These are phyloP conservation scores for Apeltes quadracus DNA, from an alignment of 2,113 vertebrate species.

Conservation along the genomic window DNA sequence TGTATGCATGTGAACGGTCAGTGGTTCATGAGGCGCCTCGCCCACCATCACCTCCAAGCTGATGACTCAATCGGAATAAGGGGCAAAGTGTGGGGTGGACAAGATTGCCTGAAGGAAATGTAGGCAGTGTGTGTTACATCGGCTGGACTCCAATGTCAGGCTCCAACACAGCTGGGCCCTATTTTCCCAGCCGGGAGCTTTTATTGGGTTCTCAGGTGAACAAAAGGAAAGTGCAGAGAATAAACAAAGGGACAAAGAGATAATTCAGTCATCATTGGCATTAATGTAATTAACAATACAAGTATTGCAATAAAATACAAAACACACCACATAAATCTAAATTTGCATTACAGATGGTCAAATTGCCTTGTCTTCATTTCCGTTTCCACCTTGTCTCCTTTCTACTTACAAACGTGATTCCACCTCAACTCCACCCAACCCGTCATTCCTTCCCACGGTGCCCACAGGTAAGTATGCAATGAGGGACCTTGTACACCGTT, in stretches of 20 bases:
- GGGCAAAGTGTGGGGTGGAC: conserved; percentile 36
- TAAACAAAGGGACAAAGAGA: not conserved
- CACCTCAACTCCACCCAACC: not conserved
- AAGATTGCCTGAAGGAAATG: conserved; percentile 51
- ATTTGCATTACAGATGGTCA: not conserved
- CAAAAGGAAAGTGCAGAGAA: not conserved
- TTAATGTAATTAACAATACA: not conserved
- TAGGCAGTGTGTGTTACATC: conserved; percentile 40
- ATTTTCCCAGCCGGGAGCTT: not conserved
- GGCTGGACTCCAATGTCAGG: conserved; percentile 26
- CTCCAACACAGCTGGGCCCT: not conserved
- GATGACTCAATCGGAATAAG: conserved; percentile 43
- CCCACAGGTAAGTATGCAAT: conserved; percentile 92
- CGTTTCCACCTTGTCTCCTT: not conserved
- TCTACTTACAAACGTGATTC: not conserved
- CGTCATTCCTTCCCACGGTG: not conserved
- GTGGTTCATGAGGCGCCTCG: not conserved
- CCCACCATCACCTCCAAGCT: conserved; percentile 2
- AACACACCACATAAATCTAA: not conserved
- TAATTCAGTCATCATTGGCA: not conserved
- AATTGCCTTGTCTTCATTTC: not conserved
- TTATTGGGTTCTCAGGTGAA: not conserved
- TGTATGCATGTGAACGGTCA: conserved; percentile 15
- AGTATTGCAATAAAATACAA: not conserved
- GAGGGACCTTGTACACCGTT: conserved; percentile 94